A percentile compares a stretch with the other conserved stretches of the same genome.
phyloP scores from a whole-genome alignment of 2,888 invertebrate species.

The Lomographa bimaculata region DNA sequence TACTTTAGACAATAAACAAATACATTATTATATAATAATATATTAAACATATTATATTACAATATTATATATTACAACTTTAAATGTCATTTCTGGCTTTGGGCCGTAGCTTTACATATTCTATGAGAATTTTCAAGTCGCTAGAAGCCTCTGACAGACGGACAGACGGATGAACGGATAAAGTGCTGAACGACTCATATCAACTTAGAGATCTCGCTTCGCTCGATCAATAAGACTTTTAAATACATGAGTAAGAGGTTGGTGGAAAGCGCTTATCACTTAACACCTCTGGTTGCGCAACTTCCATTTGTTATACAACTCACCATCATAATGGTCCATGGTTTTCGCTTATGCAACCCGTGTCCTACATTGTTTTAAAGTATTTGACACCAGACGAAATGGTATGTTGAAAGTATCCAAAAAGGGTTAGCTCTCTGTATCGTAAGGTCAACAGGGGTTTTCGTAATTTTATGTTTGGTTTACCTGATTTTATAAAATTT shows the following conservation, averaged over 20 bases:
- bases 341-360: slow-evolving; percentile 13
- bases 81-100: too few species aligned
- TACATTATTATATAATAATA: too few species aligned
- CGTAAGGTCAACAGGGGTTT: slow-evolving; percentile 18
- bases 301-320: slow-evolving; percentile 2
- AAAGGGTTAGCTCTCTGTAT: slow-evolving; percentile 15
- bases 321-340: slow-evolving; percentile 13
- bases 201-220: too few species aligned
- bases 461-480: slow-evolving; percentile 8
- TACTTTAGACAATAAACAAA: too few species aligned
- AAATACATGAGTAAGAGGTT: slow-evolving; percentile 13
- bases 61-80: too few species aligned
- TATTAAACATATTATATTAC: too few species aligned
- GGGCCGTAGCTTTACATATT: too few species aligned
- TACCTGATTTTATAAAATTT: background rate
- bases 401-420: slow-evolving; percentile 21
- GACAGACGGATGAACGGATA: too few species aligned
- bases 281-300: slow-evolving; percentile 17
- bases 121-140: too few species aligned
- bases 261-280: slow-evolving; percentile 23
- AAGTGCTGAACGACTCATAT: too few species aligned
- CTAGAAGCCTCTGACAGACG: too few species aligned
- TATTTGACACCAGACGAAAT: slow-evolving; percentile 23
- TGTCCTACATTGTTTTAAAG: slow-evolving; percentile 17
- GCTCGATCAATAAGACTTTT: too few species aligned